Evolutionary conservation across 1,140 invertebrate species (phyloP), one percentile per base, ranked within the genome.

Genomic region (Trichonephila clavipes): DNA sequence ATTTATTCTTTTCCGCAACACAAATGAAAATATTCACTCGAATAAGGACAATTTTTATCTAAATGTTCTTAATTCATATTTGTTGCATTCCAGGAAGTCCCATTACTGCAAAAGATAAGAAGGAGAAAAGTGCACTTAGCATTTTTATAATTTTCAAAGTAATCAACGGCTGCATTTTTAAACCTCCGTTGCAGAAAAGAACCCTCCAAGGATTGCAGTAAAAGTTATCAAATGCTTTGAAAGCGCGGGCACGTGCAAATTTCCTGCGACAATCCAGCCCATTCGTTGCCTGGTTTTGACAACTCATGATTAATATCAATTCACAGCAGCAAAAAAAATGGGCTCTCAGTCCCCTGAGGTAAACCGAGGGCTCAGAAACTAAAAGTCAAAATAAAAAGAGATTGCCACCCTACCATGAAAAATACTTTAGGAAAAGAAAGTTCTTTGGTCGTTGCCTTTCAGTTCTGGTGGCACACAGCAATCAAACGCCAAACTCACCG

Each of bases 221-320:
- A 51, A 51, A 51, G 51, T 51, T 51, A 51, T 7, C 10, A 51
- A 51, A 51, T 51, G 51, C 51, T 10, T 7, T 12, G 51, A 51
- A 51, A 51, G 51, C 51, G 10, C 7, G 51, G 51, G 51, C 51
- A 51, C 51, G 28, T 40, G 72, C 34, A 28, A 34, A 77, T 18
- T 40, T 77, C 16, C 24, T 14, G 7, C 69, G 24, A 64, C 62
- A 21, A 64, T 64, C 21, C 62, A 64, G 21, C 62, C 69, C 24
- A 72, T 72, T 72, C 28, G 72, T 16, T 16, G 28, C 51, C 72
- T 77, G 72, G 24, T 34, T 77, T 28, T 77, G 72, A 77, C 72
- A 77, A 34, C 28, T 40, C 34, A 77, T 77, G 72, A 77, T 77
- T 77, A 77, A 77, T 40, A 77, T 77, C 72, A 77, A 77, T 77